Evolutionary conservation across 2,113 vertebrate species (phyloP), one percentile per base, ranked within the genome.

Genomic region (Furnarius figulus): DNA sequence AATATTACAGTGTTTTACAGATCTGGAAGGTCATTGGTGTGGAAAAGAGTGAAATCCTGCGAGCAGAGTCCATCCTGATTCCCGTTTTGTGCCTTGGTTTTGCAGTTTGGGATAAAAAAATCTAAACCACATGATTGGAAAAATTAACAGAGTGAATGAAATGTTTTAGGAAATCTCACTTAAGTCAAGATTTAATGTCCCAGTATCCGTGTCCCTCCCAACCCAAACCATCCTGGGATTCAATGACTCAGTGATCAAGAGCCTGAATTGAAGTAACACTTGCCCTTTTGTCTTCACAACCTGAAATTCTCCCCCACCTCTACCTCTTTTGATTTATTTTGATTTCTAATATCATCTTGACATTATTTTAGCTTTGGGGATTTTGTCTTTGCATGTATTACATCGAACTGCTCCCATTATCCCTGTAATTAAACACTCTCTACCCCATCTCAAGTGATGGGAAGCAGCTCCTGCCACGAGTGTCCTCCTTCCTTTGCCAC

Each of bases 291-390:
- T 14, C 21, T 52, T 65, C 28, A 4, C 31, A 50, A 23, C 20
- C 23, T 77, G 44, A 58, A 90, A 80, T 58, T 76, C 25, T 39
- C 62, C 49, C 24, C 10, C 15, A 10, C 3, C 5, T 65, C 40
- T 9, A 0, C 1, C 22, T 16, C 16, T 59, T 72, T 31, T 4
- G 3, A 30, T 49, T 58, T 52, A 6, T 37, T 63, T 49, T 44
- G 24, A 8, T 58, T 37, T 24, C 5, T 6, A 33, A 39, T 8
- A 77, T 23, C 14, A 46, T 7, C 22, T 16, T 5, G 31, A 19
- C 1, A 0, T 58, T 49, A 28, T 17, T 63, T 67, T 42, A 27
- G 37, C 1, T 35, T 52, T 55, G 33, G 4, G 3, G 2, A 6
- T 14, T 73, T 35, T 12, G 21, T 12, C 42, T 65, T 66, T 71